These are phyloP conservation scores for Lynx canadensis DNA, from an alignment of 2,113 vertebrate species.

Conservation along the genomic window DNA sequence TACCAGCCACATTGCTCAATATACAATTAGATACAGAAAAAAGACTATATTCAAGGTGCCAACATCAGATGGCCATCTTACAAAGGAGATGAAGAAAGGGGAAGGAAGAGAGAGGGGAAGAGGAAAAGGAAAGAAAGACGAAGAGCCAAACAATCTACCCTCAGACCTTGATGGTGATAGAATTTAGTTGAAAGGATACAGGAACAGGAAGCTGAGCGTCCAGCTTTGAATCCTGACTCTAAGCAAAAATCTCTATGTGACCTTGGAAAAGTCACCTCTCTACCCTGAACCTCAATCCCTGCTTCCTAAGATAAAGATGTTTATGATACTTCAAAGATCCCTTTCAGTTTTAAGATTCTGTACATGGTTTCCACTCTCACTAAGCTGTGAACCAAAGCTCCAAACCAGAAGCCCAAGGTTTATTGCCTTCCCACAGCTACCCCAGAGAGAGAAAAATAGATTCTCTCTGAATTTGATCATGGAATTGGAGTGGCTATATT, in stretches of 20 bases:
- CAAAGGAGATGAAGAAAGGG: not conserved
- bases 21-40: not conserved
- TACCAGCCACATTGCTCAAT: not conserved
- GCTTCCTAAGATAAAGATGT: not conserved
- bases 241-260: not conserved
- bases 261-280: not conserved
- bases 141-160: not conserved
- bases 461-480: not conserved
- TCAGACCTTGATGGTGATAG: accelerated
- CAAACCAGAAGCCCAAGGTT: not conserved
- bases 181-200: not conserved
- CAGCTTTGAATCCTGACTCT: not conserved
- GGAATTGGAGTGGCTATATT: not conserved
- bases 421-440: not conserved
- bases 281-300: not conserved
- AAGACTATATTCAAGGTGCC: not conserved
- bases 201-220: not conserved
- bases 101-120: not conserved
- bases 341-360: not conserved
- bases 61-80: not conserved
- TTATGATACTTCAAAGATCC: not conserved
- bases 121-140: not conserved
- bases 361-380: not conserved
- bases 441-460: not conserved
- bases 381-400: not conserved